Conservation (phyloP, 2,888 invertebrate species). For the Ophion slaviceki region DNA sequence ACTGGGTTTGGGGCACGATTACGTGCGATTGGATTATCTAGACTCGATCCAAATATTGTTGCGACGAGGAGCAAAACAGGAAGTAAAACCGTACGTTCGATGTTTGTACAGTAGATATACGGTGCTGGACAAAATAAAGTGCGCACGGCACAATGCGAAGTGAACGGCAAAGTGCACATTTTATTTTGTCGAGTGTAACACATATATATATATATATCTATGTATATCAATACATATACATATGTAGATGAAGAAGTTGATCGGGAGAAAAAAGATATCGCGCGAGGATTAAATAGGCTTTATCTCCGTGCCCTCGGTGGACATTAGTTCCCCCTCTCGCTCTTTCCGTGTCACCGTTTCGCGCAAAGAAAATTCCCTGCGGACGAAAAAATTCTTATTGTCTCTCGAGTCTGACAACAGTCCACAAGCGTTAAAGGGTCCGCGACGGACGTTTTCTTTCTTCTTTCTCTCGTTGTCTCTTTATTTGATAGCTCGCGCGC, state of each 20-base stretch:
- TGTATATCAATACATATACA: no score
- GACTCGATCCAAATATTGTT: conserved; percentile 41
- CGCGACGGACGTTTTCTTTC: neutral
- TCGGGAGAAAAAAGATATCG: neutral
- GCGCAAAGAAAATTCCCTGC: neutral
- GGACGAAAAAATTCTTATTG: neutral
- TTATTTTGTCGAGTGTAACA: neutral
- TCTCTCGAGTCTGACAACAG: no score
- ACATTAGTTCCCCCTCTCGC: neutral
- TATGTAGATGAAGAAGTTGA: neutral
- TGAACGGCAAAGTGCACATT: neutral
- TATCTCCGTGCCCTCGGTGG: neutral
- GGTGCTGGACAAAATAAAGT: neutral
- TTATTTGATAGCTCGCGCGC: conserved; percentile 6
- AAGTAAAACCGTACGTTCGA: conserved; percentile 54
- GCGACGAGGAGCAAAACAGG: conserved; percentile 21
- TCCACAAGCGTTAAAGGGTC: neutral
- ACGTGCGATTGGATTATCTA: conserved; percentile 45
- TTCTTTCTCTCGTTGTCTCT: neutral
- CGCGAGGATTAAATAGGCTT: neutral
- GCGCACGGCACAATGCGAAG: neutral
- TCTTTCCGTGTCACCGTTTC: neutral
- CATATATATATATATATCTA: neutral
- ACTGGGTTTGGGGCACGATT: neutral
- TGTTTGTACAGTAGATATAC: conserved; percentile 53